Conservation (phyloP, 1,140 invertebrate species). For the Hormaphis cornu region DNA sequence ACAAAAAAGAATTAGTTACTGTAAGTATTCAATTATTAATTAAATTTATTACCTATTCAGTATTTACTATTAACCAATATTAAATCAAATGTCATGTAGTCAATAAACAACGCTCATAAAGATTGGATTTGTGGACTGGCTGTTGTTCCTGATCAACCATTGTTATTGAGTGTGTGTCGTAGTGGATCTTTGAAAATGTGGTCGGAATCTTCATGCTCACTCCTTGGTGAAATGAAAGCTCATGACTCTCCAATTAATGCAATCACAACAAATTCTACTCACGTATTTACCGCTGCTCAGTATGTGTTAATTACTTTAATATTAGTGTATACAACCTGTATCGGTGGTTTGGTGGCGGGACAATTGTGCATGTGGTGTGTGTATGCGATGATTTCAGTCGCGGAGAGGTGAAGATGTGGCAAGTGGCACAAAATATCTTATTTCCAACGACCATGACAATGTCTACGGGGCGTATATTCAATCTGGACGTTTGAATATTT, state of each 20-base stretch:
- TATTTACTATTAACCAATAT: neutral
- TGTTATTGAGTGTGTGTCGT: constrained; percentile 67
- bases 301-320: constrained; percentile 42
- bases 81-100: constrained; percentile 51
- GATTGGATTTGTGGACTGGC: constrained; percentile 77
- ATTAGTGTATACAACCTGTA: constrained; percentile 17
- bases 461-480: constrained; percentile 40
- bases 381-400: constrained; percentile 38
- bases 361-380: constrained; percentile 28
- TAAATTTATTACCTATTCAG: neutral
- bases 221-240: constrained; percentile 62
- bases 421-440: constrained; percentile 31
- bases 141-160: constrained; percentile 51
- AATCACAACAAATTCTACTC: constrained; percentile 59
- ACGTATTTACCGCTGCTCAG: constrained; percentile 69
- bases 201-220: constrained; percentile 54
- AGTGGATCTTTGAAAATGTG: constrained; percentile 64
- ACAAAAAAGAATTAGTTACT: constrained; percentile 55
- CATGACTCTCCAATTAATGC: constrained; percentile 67
- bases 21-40: constrained; percentile 42
- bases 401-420: constrained; percentile 42
- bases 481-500: constrained; percentile 12
- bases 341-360: constrained; percentile 4
- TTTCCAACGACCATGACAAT: constrained; percentile 39
- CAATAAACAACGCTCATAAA: constrained; percentile 76